Evolutionary conservation across 2,888 invertebrate species (phyloP), one percentile per base, ranked within the genome.

Genomic region (Amiota mariae): DNA sequence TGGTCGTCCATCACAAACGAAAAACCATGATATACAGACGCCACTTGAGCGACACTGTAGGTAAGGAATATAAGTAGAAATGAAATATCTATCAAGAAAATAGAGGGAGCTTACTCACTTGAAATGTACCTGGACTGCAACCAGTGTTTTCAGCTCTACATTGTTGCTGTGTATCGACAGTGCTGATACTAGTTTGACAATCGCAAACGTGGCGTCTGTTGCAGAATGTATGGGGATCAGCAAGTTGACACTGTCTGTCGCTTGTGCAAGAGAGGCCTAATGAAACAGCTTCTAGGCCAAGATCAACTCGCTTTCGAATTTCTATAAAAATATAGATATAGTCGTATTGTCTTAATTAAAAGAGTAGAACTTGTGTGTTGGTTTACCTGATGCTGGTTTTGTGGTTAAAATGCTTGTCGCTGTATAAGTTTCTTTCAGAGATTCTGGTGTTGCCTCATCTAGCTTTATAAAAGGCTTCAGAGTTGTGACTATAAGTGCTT

Each of bases 1-100:
- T 77, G 93, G 92, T 78, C 95, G 93, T 13, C 90, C 88, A 88
- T 97, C 97, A 89, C 97, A 97, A 6, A 97, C 95, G 90, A 96
- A 97, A 91, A 96, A 97, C 96, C 96, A 97, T 82, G 96, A 96
- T 86, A 97, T 95, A 89, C 97, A 97, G 13, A 93, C 92, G 1
- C 97, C 97, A 71, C 94, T 94, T 71, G 95, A 95, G 48, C 94
- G 94, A 88, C 97, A 97, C 94, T 97, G 91, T 72, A 91, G 73
- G 13, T 3, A 8, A 6, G 59, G 18, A 13, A 2, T 59, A n/a
- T 2, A 51, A 48, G 71, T 51, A 70, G 18, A 64, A 20, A 36
- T 68, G 36, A n/a, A n/a, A 63, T 24, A 61, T 15, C 15, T 8
- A 51, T 59, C 15, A 15, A 13, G 2, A 59, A 59, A 15, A 15